Conservation (phyloP, 2,113 vertebrate genomes). For the Plestiodon gilberti region DNA sequence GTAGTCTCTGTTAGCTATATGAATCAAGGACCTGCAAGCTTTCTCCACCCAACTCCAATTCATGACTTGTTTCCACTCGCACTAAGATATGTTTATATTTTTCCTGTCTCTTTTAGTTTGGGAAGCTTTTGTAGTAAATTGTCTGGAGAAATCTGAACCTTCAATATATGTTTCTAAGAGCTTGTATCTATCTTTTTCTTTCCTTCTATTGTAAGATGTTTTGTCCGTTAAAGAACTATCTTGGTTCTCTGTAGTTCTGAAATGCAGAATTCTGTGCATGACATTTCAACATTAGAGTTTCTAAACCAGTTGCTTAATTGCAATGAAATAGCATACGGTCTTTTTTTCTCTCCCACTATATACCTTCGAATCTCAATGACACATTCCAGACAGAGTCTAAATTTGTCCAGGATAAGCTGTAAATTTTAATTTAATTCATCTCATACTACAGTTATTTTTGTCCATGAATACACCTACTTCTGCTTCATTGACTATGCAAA, state of each 20-base stretch:
- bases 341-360: not conserved
- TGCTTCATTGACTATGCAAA: no score
- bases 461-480: not conserved
- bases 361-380: not conserved
- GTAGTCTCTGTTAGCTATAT: no score
- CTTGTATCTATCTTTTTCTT: no score
- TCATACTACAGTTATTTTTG: not conserved
- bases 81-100: not conserved
- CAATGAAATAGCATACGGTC: not conserved
- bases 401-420: not conserved
- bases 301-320: not conserved
- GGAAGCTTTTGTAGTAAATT: not conserved
- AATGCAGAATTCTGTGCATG: not conserved
- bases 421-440: not conserved
- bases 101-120: not conserved
- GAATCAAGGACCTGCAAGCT: not conserved
- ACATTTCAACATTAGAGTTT: not conserved
- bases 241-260: not conserved
- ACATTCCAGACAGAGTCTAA: no score
- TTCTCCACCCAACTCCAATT: not conserved
- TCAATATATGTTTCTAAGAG: not conserved
- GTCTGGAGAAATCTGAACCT: not conserved
- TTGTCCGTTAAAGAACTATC: not conserved
- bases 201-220: not conserved
- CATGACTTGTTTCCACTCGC: not conserved